Percentiles rank a stretch among this genome's conserved stretches.
Conservation (phyloP, 2,797 vertebrate genomes). For the Falco novaeseelandiae region DNA sequence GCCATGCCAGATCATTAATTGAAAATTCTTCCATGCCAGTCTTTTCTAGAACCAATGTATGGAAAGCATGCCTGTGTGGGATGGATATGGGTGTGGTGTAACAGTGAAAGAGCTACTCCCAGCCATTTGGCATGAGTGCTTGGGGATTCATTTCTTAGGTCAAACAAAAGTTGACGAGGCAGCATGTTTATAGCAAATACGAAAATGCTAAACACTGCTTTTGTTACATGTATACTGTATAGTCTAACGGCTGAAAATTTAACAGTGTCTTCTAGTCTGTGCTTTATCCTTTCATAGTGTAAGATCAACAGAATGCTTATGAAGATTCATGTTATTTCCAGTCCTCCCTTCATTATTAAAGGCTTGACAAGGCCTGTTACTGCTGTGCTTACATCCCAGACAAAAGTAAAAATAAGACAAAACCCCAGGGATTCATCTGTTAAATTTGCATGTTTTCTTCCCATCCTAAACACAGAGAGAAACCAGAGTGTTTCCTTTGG, state of each 20-base stretch:
- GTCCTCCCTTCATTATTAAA: background rate
- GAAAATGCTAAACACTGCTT: background rate
- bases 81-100: slow-evolving; percentile 71
- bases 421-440: background rate
- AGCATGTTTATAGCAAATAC: background rate
- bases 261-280: background rate
- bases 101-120: slow-evolving; percentile 62
- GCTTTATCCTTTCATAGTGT: background rate
- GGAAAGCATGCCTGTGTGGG: slow-evolving; percentile 61
- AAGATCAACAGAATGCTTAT: background rate
- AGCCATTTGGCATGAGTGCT: slow-evolving; percentile 44
- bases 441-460: background rate
- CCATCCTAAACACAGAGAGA: background rate
- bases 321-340: background rate
- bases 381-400: background rate
- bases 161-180: slow-evolving; percentile 44
- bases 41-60: slow-evolving; percentile 15
- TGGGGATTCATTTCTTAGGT: slow-evolving; percentile 54
- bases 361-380: background rate
- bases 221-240: background rate
- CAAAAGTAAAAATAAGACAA: too few species aligned
- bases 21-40: slow-evolving; percentile 8
- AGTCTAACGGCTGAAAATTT: background rate
- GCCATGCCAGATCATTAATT: slow-evolving; percentile 10
- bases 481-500: background rate